Evolutionary conservation across 1,140 invertebrate species (phyloP), one percentile per base, ranked within the genome.

Genomic region (Lanistes nyassanus): DNA sequence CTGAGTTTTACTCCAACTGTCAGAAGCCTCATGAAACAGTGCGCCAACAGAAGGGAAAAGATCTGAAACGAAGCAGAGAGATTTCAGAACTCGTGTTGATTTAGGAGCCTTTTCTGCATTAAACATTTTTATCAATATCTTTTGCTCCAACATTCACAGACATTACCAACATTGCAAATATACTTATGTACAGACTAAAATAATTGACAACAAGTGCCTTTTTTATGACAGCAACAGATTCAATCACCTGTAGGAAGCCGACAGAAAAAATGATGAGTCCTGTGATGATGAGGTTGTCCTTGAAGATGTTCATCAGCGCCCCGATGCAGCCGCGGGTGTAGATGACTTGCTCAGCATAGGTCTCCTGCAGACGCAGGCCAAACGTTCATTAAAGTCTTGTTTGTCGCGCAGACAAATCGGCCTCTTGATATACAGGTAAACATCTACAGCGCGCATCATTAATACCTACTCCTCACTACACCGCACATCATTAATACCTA

Each of bases 321-420:
- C 71, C 64, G 36, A 79, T 76, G 39, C 78, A 79, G 29, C 78
- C 78, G 23, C 60, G 70, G 62, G 68, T 79, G 74, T 53, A 60
- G 29, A 79, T 70, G 2, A 64, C 21, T 4, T 34, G 42, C 11
- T 73, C 51, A 7, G 78, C 74, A 36, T 56, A 76, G 2, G 42
- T 31, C 19, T 79, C 78, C 78, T 79, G 70, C 3, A 77, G 60
- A 36, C 70, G 36, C 16, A 56, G 6, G 42, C 42, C n/a, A n/a
- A n/a, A n/a, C n/a, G n/a, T n/a, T n/a, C n/a, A n/a, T n/a, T n/a
- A n/a, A n/a, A n/a, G n/a, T n/a, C n/a, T n/a, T n/a, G n/a, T n/a
- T n/a, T n/a, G n/a, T n/a, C n/a, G n/a, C n/a, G n/a, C n/a, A n/a
- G n/a, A n/a, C n/a, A n/a, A n/a, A n/a, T n/a, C n/a, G n/a, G n/a